Evolutionary conservation across 2,888 invertebrate genomes (phyloP).

Genomic region (Chaitophorus viminalis): DNA sequence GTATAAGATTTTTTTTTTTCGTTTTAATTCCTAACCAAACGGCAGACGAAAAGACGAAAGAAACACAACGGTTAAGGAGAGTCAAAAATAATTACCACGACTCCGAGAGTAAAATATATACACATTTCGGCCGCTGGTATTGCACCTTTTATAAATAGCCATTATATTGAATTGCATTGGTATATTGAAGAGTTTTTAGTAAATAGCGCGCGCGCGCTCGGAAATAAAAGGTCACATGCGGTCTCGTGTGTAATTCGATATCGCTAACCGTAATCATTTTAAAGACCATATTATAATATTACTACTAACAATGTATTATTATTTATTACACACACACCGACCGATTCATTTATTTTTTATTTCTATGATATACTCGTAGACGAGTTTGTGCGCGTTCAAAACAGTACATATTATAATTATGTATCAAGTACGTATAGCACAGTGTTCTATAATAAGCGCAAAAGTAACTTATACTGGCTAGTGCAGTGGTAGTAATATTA

Average conservation of each 20-base stretch:
- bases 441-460: no score
- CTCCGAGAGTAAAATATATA: neutral
- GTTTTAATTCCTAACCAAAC: no score
- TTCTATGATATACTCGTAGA: no score
- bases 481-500: no score
- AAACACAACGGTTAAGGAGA: neutral
- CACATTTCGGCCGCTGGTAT: neutral
- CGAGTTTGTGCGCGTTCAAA: no score
- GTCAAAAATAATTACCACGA: neutral
- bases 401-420: no score
- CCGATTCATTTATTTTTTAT: no score
- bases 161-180: neutral
- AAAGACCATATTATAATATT: neutral
- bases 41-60: neutral
- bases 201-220: neutral
- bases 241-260: slow-evolving; percentile 29
- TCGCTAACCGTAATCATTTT: neutral
- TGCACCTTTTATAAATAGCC: slow-evolving; percentile 7
- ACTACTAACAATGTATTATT: neutral
- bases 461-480: no score
- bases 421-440: no score
- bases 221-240: slow-evolving; percentile 1
- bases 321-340: no score
- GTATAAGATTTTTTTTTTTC: no score
- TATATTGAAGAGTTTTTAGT: neutral